Base-by-base conservation (phyloP, 2,797 vertebrate species). In the Adelosebastes latens region DNA sequence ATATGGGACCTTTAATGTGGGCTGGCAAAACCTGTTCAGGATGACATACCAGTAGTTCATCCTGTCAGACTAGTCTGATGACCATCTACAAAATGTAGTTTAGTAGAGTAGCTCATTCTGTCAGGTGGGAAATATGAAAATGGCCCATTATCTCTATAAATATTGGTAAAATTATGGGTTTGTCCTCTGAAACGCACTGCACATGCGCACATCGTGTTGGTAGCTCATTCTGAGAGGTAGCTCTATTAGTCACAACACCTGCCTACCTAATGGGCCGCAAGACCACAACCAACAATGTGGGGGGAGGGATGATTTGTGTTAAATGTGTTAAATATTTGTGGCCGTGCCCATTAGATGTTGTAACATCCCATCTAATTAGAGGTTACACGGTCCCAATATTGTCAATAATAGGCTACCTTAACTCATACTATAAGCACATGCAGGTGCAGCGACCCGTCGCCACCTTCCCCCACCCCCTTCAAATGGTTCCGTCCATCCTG, bases 121-220 rank as follows among this genome's bases (percentile, higher is more conserved):
- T 18, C 42, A 49, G 42, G 42, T 49, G 3, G 42, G 42, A 49
- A 46, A 46, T 46, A 46, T 46, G 6, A 49, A 1, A 49, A 53
- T 53, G 9, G 0, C 20, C 0, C 1, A 22, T 9, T n/a, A 4
- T 0, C 49, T 53, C 20, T 2, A 39, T 18, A 53, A 53, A 49
- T 49, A 8, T 18, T 0, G 42, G 16, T 46, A 46, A 46, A 18
- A 46, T 46, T 0, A 18, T 49, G 46, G 0, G 16, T n/a, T 0
- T n/a, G 20, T 53, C n/a, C n/a, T 22, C 49, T 53, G 49, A 53
- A 49, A 53, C 20, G 20, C 20, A 53, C 20, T 53, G 49, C 9
- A 1, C 49, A 53, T 22, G 49, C 49, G 49, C 20, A 22, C 20
- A 53, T 22, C 4, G 49, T 22, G 49, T 53, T 22, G 49, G 2